Evolutionary conservation across 2,113 vertebrate species (phyloP).

Genomic region (Ictalurus furcatus): DNA sequence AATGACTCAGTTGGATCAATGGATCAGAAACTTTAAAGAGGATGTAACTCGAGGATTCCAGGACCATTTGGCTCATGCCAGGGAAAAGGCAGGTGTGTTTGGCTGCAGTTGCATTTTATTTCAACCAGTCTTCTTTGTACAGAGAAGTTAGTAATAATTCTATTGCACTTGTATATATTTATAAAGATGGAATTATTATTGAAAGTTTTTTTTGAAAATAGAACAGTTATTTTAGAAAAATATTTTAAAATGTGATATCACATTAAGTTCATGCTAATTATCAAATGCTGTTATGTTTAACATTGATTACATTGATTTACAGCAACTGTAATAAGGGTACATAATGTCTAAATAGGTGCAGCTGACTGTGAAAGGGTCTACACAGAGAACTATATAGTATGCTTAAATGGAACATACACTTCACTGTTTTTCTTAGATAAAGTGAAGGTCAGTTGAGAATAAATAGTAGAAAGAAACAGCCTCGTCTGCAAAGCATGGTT

Average conservation of each 20-base stretch:
- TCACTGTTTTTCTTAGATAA: not conserved
- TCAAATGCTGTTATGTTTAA: too few relatives aligned
- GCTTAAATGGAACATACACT: not conserved
- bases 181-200: too few relatives aligned
- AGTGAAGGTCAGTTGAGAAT: conserved; percentile 13
- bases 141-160: not conserved
- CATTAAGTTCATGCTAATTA: too few relatives aligned
- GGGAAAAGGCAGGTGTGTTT: too few relatives aligned
- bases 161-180: too few relatives aligned
- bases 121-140: too few relatives aligned
- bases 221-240: too few relatives aligned
- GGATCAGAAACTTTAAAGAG: not conserved
- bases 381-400: not conserved
- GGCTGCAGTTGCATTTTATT: too few relatives aligned
- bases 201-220: too few relatives aligned
- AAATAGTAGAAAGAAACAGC: not conserved
- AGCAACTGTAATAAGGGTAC: not conserved
- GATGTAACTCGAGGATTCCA: not conserved
- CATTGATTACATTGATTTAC: not conserved
- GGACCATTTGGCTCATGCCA: too few relatives aligned
- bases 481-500: not conserved
- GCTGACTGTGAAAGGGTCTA: not conserved
- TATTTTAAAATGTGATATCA: too few relatives aligned
- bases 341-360: not conserved
- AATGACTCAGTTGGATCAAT: not conserved